phyloP scores from a whole-genome alignment of 2,113 vertebrate species.

The Antennarius striatus region DNA sequence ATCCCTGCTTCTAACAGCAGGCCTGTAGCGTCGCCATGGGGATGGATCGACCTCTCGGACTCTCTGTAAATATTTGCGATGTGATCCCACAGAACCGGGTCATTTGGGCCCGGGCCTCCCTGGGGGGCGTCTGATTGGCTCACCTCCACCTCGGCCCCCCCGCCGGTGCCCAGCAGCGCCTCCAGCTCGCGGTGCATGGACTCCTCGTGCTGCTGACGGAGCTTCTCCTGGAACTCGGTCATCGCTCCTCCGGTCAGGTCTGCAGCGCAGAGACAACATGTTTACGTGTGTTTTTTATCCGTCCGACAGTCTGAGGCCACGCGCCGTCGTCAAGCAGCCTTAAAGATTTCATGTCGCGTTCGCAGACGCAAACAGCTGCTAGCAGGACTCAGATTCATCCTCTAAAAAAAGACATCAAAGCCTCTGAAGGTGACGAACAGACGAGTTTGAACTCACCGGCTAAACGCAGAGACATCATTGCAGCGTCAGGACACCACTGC shows the following conservation, averaged over 20 bases:
- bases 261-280: constrained; percentile 6
- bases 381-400: too few species aligned
- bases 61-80: constrained; percentile 38
- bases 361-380: too few species aligned
- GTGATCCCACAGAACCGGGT: background rate
- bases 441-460: constrained; percentile 53
- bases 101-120: background rate
- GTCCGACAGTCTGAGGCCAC: too few species aligned
- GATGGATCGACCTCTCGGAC: background rate
- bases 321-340: too few species aligned
- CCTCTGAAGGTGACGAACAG: too few species aligned
- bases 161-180: constrained; percentile 42
- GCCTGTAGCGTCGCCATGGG: background rate
- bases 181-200: constrained; percentile 72
- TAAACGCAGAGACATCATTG: constrained; percentile 63
- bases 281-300: background rate
- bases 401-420: too few species aligned
- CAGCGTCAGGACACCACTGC: background rate
- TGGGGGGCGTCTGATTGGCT: background rate
- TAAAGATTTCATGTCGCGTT: too few species aligned
- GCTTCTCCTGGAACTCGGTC: constrained; percentile 75
- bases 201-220: constrained; percentile 70
- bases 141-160: constrained; percentile 63
- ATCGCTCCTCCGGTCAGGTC: constrained; percentile 57
- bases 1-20: constrained; percentile 1